Percentiles rank a stretch among this genome's conserved stretches.
These are phyloP conservation scores for Momotus momota DNA, from an alignment of 2,797 vertebrate species.

Conservation along the genomic window DNA sequence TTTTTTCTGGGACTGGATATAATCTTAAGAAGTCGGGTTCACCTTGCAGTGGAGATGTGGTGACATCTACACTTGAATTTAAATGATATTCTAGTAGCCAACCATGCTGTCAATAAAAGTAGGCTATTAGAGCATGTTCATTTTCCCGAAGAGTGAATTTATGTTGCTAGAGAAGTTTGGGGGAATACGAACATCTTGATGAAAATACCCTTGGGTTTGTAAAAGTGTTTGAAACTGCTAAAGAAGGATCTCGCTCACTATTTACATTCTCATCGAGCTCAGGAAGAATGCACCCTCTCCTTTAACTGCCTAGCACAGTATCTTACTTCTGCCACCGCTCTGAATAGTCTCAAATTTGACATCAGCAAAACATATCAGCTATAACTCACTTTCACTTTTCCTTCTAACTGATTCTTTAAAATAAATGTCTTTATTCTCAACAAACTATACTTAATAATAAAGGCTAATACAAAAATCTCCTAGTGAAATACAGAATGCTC, in stretches of 20 bases:
- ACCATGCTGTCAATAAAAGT: not conserved
- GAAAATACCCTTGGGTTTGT: not conserved
- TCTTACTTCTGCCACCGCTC: not conserved
- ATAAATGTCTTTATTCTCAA: not conserved
- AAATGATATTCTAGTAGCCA: not conserved
- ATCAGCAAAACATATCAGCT: not conserved
- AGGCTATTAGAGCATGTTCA: not conserved
- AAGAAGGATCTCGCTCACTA: not conserved
- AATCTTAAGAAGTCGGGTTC: not conserved
- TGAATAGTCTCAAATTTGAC: not conserved
- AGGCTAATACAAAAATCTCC: not conserved
- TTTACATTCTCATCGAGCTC: not conserved
- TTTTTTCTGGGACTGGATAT: not conserved
- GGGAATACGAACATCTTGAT: not conserved
- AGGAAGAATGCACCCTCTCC: not conserved
- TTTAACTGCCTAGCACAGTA: not conserved
- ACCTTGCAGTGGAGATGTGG: not conserved
- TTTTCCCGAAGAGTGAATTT: not conserved
- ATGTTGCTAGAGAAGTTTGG: not conserved
- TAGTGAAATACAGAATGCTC: not conserved
- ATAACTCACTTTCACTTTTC: not conserved
- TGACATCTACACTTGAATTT: not conserved
- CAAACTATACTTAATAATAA: not conserved
- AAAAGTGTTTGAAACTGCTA: not conserved
- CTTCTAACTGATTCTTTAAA: not conserved